Conservation (phyloP, 2,113 vertebrate genomes). For the Alaudala cheleensis region DNA sequence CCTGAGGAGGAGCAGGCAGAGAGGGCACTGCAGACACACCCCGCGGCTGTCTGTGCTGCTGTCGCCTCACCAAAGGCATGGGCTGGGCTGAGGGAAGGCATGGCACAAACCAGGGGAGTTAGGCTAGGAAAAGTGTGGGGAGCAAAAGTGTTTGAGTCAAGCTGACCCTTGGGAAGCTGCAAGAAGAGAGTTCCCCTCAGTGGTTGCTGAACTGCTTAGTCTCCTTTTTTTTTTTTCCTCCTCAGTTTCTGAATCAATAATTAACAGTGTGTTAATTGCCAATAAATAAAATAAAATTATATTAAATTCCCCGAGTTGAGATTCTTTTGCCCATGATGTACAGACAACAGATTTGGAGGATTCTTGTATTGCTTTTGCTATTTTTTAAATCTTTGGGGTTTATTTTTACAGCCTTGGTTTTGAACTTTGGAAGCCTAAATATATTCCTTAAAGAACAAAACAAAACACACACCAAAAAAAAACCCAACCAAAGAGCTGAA, state of each 20-base stretch:
- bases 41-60: not conserved
- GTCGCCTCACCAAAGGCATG: accelerated
- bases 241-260: not conserved
- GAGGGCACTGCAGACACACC: accelerated
- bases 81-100: not conserved
- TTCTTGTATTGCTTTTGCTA: not conserved
- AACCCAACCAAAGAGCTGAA: not conserved
- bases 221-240: too few species aligned
- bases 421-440: not conserved
- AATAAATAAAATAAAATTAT: not conserved
- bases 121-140: too few species aligned
- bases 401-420: not conserved
- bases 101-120: not conserved
- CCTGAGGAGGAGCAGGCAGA: not conserved
- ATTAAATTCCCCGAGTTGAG: not conserved
- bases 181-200: not conserved
- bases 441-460: not conserved
- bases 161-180: not conserved
- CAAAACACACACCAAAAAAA: not conserved
- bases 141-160: not conserved
- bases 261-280: not conserved
- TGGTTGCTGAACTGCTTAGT: not conserved
- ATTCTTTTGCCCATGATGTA: accelerated
- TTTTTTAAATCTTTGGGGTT: not conserved
- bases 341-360: not conserved